Base-by-base conservation (phyloP, 53 echinoderm and acorn worm genomes). In the Holothuria leucospilota region DNA sequence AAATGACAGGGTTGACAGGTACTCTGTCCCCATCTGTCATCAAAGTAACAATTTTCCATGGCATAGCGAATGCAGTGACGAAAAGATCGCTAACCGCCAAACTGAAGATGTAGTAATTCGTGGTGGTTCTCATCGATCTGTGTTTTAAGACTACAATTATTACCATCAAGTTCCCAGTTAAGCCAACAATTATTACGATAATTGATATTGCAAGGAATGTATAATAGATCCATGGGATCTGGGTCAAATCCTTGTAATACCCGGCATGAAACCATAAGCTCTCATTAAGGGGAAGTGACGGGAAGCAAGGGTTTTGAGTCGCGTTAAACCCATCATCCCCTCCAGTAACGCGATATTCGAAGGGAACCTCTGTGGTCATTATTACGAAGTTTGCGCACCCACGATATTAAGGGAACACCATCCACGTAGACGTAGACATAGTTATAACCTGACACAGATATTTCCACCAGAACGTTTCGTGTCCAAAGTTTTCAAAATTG, bases 81-180 rank as follows among this genome's bases (percentile, higher is more conserved):
- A 89, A 78, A 38, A 96, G 87, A 77, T 96, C 96, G 66, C 96
- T 96, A 73, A 91, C 73, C 8, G 96, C 96, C 61, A 96, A 69
- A 68, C 96, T 96, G 61, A 96, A 86, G 59, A 96, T 96, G 85
- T 96, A 96, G 75, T 90, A 94, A 87, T 96, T 96, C 20, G 96
- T 96, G 6, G 96, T 93, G 21, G 96, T 96, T 59, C 93, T 86
- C 96, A 96, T 96, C 14, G 92, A 51, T 16, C 91, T 88, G 68
- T 96, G 91, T 49, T 91, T 84, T 85, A 93, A 89, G 8, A 96
- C 90, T 30, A 93, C 93, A 14, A 87, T 89, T 24, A 96, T 93
- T 69, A 96, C 96, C 91, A 96, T 93, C 34, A 94, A 63, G 86
- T 96, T 96, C 11, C 96, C 96, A 8, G 77, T 82, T 20, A 96